phyloP scores from a whole-genome alignment of 1,140 invertebrate genomes.

The Drosophila jambulina region DNA sequence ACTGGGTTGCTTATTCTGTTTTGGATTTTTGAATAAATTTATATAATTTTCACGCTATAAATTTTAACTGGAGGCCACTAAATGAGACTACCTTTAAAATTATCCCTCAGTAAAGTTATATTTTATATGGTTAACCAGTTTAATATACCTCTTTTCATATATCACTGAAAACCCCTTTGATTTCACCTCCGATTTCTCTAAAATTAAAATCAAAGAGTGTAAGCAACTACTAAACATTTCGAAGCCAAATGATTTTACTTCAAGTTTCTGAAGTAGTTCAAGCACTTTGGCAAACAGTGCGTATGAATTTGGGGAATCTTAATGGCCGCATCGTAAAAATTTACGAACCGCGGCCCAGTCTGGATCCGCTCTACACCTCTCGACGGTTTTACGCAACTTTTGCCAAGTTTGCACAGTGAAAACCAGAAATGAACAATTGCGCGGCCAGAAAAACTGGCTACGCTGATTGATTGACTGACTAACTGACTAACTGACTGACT shows the following conservation, averaged over 20 bases:
- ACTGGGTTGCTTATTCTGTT: neutral
- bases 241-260: slow-evolving; percentile 2
- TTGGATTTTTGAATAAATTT: neutral
- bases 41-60: neutral
- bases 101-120: neutral
- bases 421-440: slow-evolving; percentile 56
- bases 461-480: slow-evolving; percentile 19
- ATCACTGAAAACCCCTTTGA: neutral
- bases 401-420: slow-evolving; percentile 40
- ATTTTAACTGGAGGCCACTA: neutral
- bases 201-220: neutral
- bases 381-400: slow-evolving; percentile 52
- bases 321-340: slow-evolving; percentile 35
- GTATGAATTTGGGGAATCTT: slow-evolving; percentile 41
- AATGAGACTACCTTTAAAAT: neutral
- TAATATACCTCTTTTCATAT: neutral
- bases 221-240: neutral
- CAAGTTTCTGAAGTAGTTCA: slow-evolving; percentile 22
- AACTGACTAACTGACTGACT: slow-evolving; percentile 13
- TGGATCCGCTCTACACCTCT: neutral
- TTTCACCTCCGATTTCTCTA: neutral
- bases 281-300: slow-evolving; percentile 52
- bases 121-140: too few species aligned
- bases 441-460: slow-evolving; percentile 38
- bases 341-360: slow-evolving; percentile 41